phyloP scores from a whole-genome alignment of 2,113 vertebrate genomes.

The Tamias sibiricus region DNA sequence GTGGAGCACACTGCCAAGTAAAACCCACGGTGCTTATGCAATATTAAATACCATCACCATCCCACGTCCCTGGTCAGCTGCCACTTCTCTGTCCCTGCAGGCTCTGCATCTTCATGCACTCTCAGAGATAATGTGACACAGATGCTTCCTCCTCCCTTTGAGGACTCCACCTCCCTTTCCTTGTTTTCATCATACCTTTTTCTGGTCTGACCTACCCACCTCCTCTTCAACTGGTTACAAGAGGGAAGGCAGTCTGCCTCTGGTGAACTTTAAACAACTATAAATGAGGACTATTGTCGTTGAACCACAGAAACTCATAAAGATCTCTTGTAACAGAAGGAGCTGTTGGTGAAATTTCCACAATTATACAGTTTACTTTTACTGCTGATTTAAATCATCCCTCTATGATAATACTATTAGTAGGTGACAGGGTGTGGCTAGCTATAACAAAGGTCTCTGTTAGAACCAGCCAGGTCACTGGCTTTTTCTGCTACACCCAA shows the following conservation, averaged over 20 bases:
- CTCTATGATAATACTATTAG: neutral
- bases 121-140: neutral
- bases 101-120: neutral
- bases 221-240: neutral
- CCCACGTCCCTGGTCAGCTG: constrained; percentile 60
- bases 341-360: neutral
- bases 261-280: neutral
- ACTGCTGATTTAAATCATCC: constrained; percentile 35
- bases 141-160: neutral
- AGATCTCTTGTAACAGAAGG: neutral
- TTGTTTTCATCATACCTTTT: neutral
- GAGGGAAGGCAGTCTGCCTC: neutral
- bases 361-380: constrained; percentile 27
- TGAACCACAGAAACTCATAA: constrained; percentile 35
- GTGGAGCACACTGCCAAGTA: constrained; percentile 40
- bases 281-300: neutral
- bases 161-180: neutral
- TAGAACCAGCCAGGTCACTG: constrained; percentile 59
- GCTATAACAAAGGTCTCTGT: constrained; percentile 41
- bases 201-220: constrained; percentile 3
- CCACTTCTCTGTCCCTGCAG: constrained; percentile 57
- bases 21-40: constrained; percentile 47
- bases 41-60: constrained; percentile 26
- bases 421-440: constrained; percentile 37
- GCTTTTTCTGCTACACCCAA: constrained; percentile 57